phyloP scores from a whole-genome alignment of 2,113 vertebrate genomes.

The Chloebia gouldiae region DNA sequence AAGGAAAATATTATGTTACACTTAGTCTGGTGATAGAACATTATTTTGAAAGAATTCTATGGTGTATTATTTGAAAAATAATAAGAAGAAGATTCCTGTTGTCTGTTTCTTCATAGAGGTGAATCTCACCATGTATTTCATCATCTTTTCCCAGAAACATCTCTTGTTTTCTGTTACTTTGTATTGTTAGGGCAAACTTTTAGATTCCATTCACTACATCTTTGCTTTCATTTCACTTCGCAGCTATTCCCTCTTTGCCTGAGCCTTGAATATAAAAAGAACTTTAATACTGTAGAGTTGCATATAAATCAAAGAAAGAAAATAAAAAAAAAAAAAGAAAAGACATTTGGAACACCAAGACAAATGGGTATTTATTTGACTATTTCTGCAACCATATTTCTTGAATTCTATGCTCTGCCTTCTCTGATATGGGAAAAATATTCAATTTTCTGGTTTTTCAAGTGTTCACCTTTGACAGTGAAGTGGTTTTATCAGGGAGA shows the following conservation, averaged over 20 bases:
- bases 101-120: neutral
- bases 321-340: accelerated
- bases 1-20: neutral
- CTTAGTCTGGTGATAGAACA: neutral
- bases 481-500: neutral
- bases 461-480: neutral
- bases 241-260: neutral
- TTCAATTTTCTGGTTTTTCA: neutral
- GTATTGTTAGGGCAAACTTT: neutral
- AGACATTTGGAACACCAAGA: neutral
- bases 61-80: neutral
- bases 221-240: neutral
- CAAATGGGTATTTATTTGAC: neutral
- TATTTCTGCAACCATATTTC: neutral
- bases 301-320: neutral
- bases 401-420: neutral
- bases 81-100: neutral
- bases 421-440: neutral
- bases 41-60: neutral
- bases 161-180: neutral
- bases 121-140: neutral
- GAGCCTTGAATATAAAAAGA: neutral
- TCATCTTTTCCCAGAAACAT: neutral
- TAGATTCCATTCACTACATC: neutral
- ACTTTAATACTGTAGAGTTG: neutral